Percentiles rank a stretch among this genome's conserved stretches.
Conservation (phyloP, 2,797 vertebrate genomes). For the Mormyrus hasselquistii region DNA sequence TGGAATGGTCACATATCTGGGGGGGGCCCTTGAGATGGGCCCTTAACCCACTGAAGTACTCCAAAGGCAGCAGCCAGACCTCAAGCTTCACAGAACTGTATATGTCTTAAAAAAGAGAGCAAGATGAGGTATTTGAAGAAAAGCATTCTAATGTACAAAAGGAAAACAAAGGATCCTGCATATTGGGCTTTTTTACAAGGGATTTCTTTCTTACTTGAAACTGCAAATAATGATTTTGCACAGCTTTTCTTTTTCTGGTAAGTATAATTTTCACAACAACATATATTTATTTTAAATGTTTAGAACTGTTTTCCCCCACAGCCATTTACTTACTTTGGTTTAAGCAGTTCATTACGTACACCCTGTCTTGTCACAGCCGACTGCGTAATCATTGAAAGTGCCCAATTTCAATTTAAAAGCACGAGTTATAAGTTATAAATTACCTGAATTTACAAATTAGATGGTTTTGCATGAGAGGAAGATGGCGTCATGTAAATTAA, state of each 20-base stretch:
- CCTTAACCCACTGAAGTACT: not conserved
- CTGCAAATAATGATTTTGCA: not conserved
- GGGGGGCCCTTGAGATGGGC: no score
- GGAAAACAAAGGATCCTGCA: not conserved
- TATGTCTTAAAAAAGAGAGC: not conserved
- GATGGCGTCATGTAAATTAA: not conserved
- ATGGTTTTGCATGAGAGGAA: not conserved
- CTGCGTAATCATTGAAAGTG: not conserved
- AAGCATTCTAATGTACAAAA: not conserved
- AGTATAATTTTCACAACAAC: not conserved
- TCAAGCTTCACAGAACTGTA: not conserved
- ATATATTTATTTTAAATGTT: not conserved
- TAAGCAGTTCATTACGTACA: conserved; percentile 18
- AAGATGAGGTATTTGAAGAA: not conserved
- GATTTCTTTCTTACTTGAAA: not conserved
- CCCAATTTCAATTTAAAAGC: conserved; percentile 10
- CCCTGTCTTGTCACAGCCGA: not conserved
- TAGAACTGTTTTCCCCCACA: not conserved
- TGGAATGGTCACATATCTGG: not conserved
- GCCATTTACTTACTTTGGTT: conserved; percentile 10
- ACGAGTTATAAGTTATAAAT: conserved; percentile 14
- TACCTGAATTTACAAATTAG: conserved; percentile 11
- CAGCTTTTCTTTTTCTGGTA: not conserved
- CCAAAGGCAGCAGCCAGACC: not conserved
- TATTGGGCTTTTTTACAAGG: not conserved